Evolutionary conservation across 2,888 invertebrate genomes (phyloP).

Genomic region (Yponomeuta sedellus): DNA sequence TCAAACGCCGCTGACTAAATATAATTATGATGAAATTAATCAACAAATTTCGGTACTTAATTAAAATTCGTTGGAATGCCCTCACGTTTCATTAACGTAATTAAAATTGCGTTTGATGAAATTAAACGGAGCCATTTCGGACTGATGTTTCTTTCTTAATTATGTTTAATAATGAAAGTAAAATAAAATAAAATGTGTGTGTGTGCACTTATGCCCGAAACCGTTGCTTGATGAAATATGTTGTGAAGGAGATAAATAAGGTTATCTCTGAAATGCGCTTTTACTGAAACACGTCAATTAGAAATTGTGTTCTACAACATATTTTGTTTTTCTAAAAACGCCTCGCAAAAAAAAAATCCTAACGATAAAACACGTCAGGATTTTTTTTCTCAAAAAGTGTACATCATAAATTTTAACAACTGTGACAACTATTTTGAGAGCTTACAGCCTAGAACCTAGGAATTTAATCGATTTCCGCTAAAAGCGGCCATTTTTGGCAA

Average conservation of each 20-base stretch:
- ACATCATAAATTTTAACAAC: too few species aligned
- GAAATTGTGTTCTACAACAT: too few species aligned
- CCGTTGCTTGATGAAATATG: not conserved
- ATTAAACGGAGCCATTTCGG: too few species aligned
- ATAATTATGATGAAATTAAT: not conserved
- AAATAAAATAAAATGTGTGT: not conserved
- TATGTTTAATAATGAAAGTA: not conserved
- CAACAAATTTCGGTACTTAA: not conserved
- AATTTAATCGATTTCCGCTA: too few species aligned
- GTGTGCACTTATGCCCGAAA: not conserved
- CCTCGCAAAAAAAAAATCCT: too few species aligned
- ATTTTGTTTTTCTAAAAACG: too few species aligned
- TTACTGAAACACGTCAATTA: too few species aligned
- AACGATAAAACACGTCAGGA: too few species aligned
- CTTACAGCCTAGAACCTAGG: too few species aligned
- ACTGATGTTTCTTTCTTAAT: not conserved
- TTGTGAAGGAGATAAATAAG: not conserved
- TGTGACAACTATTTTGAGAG: too few species aligned
- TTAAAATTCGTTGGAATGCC: not conserved
- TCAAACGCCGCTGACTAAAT: not conserved
- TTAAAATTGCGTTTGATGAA: not conserved
- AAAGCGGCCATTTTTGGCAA: too few species aligned
- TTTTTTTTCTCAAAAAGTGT: too few species aligned
- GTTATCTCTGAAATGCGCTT: not conserved
- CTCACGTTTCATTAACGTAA: not conserved